Evolutionary conservation across 2,113 vertebrate genomes (phyloP), one percentile per base, ranked within the genome.

Genomic region (Ochotona princeps): DNA sequence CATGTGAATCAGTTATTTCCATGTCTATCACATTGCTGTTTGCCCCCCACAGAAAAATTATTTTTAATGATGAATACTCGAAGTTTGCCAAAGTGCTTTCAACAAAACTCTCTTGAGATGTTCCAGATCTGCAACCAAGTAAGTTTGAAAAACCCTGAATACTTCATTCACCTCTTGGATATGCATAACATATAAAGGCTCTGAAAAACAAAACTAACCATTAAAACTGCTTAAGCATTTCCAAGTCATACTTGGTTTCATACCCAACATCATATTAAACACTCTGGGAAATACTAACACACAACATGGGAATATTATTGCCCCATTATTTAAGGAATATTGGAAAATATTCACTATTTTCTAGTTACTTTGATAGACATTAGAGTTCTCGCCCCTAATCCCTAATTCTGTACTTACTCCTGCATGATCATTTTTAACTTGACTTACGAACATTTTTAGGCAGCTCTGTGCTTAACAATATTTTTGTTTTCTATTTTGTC

Each of bases 11-110:
- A 15, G 60, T 73, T 70, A 89, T 91, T 94, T 94, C 83, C 89
- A 94, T 76, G 72, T 83, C 73, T 54, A 72, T 66, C 23, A 80
- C 10, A 57, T 20, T 38, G 49, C 1, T 92, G 47, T 93, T 95
- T 92, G 89, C 67, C 83, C 44, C 6, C 38, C 38, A 44, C 38
- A 44, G 6, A 44, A 44, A 87, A 91, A 95, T 30, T 79, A 49
- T 83, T 93, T 90, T 93, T 73, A 95, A 79, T 89, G 67, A 96
- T 7, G 67, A 89, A 83, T 54, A 78, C n/a, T 90, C 63, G 30
- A 69, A 54, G 78, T 87, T 81, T 94, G 83, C 94, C 89, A 90
- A 70, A 75, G 75, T 44, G 5, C 81, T 87, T 96, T 78, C 91
- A 72, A 95, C 44, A 92, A 84, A 96, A 47, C 76, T 76, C 54